Conservation (phyloP, 2,797 vertebrate genomes). For the Sarcophilus harrisii region DNA sequence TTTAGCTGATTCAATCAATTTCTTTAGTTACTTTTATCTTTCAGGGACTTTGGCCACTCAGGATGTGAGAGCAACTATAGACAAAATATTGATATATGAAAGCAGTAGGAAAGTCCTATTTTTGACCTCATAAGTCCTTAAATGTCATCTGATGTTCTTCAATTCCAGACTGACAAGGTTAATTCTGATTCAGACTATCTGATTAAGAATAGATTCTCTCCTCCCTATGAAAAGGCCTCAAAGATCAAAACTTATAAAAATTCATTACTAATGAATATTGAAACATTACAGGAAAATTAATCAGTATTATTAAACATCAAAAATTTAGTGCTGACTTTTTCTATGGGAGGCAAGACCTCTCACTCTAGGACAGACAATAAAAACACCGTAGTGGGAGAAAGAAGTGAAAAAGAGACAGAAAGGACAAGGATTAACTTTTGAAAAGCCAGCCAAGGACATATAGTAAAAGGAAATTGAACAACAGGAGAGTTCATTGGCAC, state of each 20-base stretch:
- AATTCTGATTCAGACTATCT: slow-evolving; percentile 39
- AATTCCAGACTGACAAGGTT: slow-evolving; percentile 52
- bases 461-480: slow-evolving; percentile 12
- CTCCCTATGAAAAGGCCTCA: slow-evolving; percentile 54
- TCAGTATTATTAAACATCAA: slow-evolving; percentile 70
- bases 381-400: slow-evolving; percentile 55
- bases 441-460: slow-evolving; percentile 62
- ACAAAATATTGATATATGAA: slow-evolving; percentile 20
- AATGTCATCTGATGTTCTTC: slow-evolving; percentile 60
- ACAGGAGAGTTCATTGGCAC: not conserved
- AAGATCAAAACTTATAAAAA: slow-evolving; percentile 80
- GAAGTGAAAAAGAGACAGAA: not conserved
- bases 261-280: slow-evolving; percentile 82
- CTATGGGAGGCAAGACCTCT: slow-evolving; percentile 38
- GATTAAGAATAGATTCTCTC: slow-evolving; percentile 4
- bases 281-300: slow-evolving; percentile 75
- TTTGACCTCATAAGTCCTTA: slow-evolving; percentile 70
- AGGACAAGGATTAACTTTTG: slow-evolving; percentile 59
- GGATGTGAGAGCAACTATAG: slow-evolving; percentile 31
- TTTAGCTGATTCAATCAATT: not conserved
- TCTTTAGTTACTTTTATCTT: not conserved
- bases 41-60: not conserved
- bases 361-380: slow-evolving; percentile 54
- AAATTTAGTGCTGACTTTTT: slow-evolving; percentile 64
- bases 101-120: slow-evolving; percentile 41